These are phyloP conservation scores for Luperina testacea DNA, from an alignment of 2,888 invertebrate genomes.

Conservation along the genomic window DNA sequence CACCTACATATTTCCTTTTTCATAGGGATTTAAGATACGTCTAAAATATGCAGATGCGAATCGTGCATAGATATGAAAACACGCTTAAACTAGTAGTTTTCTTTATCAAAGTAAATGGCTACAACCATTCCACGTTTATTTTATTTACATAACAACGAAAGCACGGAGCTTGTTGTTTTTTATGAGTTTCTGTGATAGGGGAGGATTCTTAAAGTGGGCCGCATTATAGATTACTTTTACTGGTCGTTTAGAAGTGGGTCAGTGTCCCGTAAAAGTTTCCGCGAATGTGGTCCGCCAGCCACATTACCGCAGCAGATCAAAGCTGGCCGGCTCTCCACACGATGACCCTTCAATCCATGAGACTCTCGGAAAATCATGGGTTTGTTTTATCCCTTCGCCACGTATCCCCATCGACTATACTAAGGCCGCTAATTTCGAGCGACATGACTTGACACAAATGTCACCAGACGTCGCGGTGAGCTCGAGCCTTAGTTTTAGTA, in stretches of 20 bases:
- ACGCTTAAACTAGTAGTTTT: conserved; percentile 26
- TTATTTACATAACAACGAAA: conserved; percentile 59
- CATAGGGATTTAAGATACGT: conserved; percentile 36
- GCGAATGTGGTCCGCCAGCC: conserved; percentile 81
- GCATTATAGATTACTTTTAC: conserved; percentile 78
- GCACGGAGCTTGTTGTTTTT: conserved; percentile 57
- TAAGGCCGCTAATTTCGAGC: conserved; percentile 59
- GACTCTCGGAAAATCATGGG: conserved; percentile 77
- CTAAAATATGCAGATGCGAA: conserved; percentile 32
- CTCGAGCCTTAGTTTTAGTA: conserved; percentile 57
- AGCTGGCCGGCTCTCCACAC: conserved; percentile 76
- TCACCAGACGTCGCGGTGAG: conserved; percentile 32
- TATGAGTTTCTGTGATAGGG: conserved; percentile 60
- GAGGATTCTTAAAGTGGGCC: conserved; percentile 75
- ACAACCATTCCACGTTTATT: conserved; percentile 46
- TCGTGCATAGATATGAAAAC: conserved; percentile 21
- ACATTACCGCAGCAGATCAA: conserved; percentile 84
- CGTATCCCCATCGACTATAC: conserved; percentile 59
- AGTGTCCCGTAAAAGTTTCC: conserved; percentile 89
- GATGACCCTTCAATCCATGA: conserved; percentile 75
- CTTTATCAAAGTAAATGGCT: conserved; percentile 44
- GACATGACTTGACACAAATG: conserved; percentile 53
- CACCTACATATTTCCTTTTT: conserved; percentile 60
- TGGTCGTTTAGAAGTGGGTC: conserved; percentile 83
- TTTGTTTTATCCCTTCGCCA: conserved; percentile 73